phyloP scores from a whole-genome alignment of 2,888 invertebrate genomes.

The Imbricaverruca yamaguchii region DNA sequence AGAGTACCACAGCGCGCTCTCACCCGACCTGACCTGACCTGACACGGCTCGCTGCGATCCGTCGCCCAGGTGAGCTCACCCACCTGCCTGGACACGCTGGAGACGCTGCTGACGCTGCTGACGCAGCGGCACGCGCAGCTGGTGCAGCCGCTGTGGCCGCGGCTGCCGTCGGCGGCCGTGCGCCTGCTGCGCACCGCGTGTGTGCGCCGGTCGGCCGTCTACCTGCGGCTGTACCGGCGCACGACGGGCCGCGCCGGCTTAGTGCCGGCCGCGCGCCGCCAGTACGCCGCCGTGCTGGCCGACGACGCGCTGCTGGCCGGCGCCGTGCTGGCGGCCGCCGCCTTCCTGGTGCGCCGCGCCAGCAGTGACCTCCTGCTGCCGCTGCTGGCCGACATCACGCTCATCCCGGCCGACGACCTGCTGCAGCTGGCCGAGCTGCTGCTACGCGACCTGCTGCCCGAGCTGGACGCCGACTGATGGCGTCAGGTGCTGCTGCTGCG shows the following conservation, averaged over 20 bases:
- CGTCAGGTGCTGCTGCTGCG: neutral
- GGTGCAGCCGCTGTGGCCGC: neutral
- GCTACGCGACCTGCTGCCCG: slow-evolving; percentile 6
- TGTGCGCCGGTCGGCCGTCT: neutral
- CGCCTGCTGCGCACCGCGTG: neutral
- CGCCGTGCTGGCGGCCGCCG: neutral
- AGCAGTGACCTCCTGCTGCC: neutral
- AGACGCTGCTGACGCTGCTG: slow-evolving; percentile 82
- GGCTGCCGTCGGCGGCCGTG: slow-evolving; percentile 12
- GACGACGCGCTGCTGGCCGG: neutral
- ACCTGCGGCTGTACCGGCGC: slow-evolving; percentile 2
- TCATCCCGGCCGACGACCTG: neutral
- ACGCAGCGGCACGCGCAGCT: slow-evolving; percentile 59
- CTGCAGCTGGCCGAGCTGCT: neutral
- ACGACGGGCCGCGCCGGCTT: neutral
- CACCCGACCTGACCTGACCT: neutral
- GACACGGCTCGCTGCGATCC: neutral
- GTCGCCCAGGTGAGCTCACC: neutral
- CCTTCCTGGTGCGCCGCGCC: neutral
- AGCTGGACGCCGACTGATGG: neutral
- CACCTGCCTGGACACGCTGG: slow-evolving; percentile 56
- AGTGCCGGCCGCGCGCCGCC: neutral
- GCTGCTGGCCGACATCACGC: slow-evolving; percentile 15
- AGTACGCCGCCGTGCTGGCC: neutral
- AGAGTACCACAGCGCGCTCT: neutral